phyloP scores from a whole-genome alignment of 2,113 vertebrate genomes.

The Channa argus region DNA sequence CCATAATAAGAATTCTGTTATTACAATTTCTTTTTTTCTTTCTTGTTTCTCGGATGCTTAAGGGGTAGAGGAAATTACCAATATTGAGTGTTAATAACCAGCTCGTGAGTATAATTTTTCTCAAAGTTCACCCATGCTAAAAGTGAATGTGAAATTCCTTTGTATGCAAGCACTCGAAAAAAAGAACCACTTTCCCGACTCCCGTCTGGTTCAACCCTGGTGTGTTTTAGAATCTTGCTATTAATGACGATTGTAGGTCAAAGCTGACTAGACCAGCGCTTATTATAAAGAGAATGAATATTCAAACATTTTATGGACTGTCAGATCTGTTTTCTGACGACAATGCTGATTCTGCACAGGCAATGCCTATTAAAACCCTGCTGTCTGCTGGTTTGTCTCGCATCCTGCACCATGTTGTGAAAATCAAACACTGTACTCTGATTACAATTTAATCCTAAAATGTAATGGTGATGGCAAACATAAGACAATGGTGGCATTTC shows the following conservation, averaged over 20 bases:
- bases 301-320: background rate
- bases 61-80: background rate
- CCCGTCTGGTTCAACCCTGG: no score
- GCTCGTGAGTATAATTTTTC: slow-evolving; percentile 11
- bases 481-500: background rate
- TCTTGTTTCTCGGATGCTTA: background rate
- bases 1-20: background rate
- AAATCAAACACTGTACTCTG: background rate
- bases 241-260: slow-evolving; percentile 9
- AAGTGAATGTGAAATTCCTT: background rate
- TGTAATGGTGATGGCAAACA: background rate
- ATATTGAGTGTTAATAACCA: slow-evolving; percentile 13
- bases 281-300: background rate
- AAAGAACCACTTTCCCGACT: no score
- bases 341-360: slow-evolving; percentile 3
- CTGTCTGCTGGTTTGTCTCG: background rate
- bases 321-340: slow-evolving; percentile 5
- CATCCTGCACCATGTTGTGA: background rate
- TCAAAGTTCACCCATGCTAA: slow-evolving; percentile 1
- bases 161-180: slow-evolving; percentile 11
- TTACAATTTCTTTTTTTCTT: background rate
- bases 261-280: background rate
- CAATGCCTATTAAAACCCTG: slow-evolving; percentile 26
- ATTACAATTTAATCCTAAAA: slow-evolving; percentile 4
- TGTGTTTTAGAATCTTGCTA: background rate